A percentile compares a stretch with the other conserved stretches of the same genome.
Conservation (phyloP, 2,113 vertebrate species). For the Nanorana parkeri region DNA sequence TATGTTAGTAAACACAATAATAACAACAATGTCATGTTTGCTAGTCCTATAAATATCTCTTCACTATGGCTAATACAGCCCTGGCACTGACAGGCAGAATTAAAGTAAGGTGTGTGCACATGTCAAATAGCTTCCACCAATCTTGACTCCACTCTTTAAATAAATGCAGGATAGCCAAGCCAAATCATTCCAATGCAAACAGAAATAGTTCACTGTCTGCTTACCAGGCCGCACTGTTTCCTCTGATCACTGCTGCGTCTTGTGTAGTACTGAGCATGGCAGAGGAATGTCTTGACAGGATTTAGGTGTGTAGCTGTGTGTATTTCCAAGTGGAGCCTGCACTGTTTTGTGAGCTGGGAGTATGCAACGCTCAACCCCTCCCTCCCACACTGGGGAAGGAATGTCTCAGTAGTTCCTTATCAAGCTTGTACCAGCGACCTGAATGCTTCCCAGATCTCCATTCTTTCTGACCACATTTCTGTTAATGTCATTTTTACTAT, state of each 20-base stretch:
- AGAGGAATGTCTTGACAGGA: slow-evolving; percentile 32
- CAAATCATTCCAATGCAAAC: slow-evolving; percentile 29
- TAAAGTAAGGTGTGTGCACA: slow-evolving; percentile 14
- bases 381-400: slow-evolving; percentile 44
- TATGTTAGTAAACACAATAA: no score
- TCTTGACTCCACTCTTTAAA: slow-evolving; percentile 3
- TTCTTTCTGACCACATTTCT: slow-evolving; percentile 2
- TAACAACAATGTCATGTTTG: not conserved
- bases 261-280: not conserved
- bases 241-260: slow-evolving; percentile 7
- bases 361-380: slow-evolving; percentile 46
- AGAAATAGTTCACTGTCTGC: slow-evolving; percentile 5
- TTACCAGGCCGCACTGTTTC: slow-evolving; percentile 36
- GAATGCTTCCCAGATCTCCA: slow-evolving; percentile 15
- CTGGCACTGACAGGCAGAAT: not conserved
- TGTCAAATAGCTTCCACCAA: not conserved
- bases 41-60: not conserved
- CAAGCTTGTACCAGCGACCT: slow-evolving; percentile 31
- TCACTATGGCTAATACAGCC: not conserved
- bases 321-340: slow-evolving; percentile 40
- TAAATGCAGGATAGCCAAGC: not conserved
- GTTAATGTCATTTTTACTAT: not conserved
- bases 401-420: slow-evolving; percentile 53
- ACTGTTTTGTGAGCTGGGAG: slow-evolving; percentile 21
- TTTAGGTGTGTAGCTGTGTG: slow-evolving; percentile 43